Evolutionary conservation across 2,113 vertebrate species (phyloP).

Genomic region (human (Homo sapiens)): DNA sequence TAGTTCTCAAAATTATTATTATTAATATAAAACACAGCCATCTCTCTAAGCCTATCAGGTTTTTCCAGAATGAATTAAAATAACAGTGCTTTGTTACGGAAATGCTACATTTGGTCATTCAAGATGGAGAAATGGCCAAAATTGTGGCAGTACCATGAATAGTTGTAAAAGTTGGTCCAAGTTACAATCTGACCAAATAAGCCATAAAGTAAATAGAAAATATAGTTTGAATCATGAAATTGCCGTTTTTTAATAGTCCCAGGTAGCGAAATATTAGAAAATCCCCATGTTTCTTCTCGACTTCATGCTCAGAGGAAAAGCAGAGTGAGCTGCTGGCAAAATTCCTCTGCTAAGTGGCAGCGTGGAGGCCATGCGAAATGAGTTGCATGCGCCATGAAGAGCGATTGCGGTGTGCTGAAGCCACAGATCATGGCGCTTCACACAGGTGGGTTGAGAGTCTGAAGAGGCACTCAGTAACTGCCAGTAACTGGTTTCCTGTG

Average conservation of each 20-base stretch:
- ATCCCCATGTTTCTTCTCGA: not conserved
- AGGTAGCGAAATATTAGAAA: slow-evolving; percentile 5
- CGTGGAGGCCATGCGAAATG: fast-evolving
- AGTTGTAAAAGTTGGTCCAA: not conserved
- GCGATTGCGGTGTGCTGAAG: not conserved
- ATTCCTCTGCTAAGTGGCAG: not conserved
- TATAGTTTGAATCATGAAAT: not conserved
- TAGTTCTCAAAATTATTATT: not conserved
- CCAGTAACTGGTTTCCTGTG: not conserved
- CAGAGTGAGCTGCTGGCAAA: not conserved
- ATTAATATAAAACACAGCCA: not conserved
- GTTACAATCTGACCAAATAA: not conserved
- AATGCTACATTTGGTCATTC: not conserved
- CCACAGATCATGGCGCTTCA: fast-evolving
- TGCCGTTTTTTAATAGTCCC: not conserved
- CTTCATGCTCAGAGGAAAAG: not conserved
- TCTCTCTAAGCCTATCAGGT: not conserved
- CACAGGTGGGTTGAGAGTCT: fast-evolving
- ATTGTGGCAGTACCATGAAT: not conserved
- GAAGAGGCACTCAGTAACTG: not conserved
- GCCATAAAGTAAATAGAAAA: not conserved
- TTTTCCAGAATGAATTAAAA: not conserved
- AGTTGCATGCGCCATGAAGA: fast-evolving
- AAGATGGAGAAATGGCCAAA: not conserved
- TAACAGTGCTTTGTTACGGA: not conserved